These are phyloP conservation scores for Heliornis fulica DNA, from an alignment of 2,113 vertebrate genomes.

Conservation along the genomic window DNA sequence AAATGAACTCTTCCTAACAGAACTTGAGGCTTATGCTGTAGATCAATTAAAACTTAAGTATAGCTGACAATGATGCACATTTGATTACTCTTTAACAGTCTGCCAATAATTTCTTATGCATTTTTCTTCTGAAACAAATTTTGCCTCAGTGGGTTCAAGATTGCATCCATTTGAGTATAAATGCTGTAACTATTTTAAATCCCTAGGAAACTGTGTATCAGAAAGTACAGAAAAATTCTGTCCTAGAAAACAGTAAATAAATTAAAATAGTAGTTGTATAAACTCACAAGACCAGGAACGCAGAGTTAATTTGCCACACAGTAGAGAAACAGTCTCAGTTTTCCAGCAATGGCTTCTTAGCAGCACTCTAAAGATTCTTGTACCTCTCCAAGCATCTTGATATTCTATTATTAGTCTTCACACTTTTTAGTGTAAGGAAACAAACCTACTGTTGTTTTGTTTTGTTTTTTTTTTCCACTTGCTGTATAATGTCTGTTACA, in stretches of 20 bases:
- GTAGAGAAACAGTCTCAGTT: neutral
- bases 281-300: neutral
- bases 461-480: neutral
- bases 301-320: neutral
- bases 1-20: neutral
- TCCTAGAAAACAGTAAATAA: no score
- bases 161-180: neutral
- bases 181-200: neutral
- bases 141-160: neutral
- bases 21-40: neutral
- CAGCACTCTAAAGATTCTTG: neutral
- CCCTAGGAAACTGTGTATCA: neutral
- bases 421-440: neutral
- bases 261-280: no score
- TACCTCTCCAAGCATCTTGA: neutral
- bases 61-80: neutral
- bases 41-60: conserved; percentile 23
- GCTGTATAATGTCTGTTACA: neutral
- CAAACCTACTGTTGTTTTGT: neutral
- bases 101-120: neutral
- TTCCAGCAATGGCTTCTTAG: neutral
- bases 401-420: neutral
- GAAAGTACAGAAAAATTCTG: neutral
- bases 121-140: conserved; percentile 8
- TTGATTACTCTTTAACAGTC: conserved; percentile 18